A percentile compares a stretch with the other conserved stretches of the same genome.
Evolutionary conservation across 2,888 invertebrate species (phyloP).

Genomic region (Marronus borbonicus): DNA sequence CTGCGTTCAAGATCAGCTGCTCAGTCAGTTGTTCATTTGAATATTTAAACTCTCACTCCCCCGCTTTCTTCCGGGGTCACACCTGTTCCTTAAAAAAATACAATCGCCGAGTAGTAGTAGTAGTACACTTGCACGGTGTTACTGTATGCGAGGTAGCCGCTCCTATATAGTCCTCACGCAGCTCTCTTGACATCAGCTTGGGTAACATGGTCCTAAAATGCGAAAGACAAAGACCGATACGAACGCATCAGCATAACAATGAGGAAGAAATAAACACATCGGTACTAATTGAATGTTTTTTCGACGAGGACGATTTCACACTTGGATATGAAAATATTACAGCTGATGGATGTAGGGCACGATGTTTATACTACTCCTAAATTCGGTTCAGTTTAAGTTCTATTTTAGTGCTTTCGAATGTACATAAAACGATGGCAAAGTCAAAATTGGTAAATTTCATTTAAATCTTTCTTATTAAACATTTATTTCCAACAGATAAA

Average conservation of each 20-base stretch:
- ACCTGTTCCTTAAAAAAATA: slow-evolving; percentile 56
- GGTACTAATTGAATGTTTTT: slow-evolving; percentile 46
- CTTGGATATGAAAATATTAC: slow-evolving; percentile 9
- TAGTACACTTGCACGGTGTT: slow-evolving; percentile 11
- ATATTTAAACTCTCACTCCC: slow-evolving; percentile 60
- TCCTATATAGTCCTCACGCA: not conserved
- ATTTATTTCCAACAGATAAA: too few species aligned
- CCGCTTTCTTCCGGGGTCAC: slow-evolving; percentile 60
- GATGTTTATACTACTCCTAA: not conserved
- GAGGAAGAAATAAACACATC: slow-evolving; percentile 46
- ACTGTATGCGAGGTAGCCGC: too few species aligned
- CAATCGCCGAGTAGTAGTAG: slow-evolving; percentile 12
- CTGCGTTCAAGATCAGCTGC: slow-evolving; percentile 59
- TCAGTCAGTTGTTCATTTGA: slow-evolving; percentile 62
- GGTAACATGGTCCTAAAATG: not conserved
- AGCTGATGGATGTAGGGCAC: not conserved
- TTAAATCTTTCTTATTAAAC: too few species aligned
- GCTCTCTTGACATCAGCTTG: slow-evolving; percentile 6
- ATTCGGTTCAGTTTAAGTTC: too few species aligned
- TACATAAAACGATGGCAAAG: too few species aligned
- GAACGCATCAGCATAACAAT: slow-evolving; percentile 17
- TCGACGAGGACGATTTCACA: slow-evolving; percentile 36
- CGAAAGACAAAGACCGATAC: not conserved
- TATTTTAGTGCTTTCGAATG: too few species aligned
- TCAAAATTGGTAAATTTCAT: too few species aligned